These are phyloP conservation scores for Crepidodera aurea DNA, from an alignment of 2,888 invertebrate species.

Conservation along the genomic window DNA sequence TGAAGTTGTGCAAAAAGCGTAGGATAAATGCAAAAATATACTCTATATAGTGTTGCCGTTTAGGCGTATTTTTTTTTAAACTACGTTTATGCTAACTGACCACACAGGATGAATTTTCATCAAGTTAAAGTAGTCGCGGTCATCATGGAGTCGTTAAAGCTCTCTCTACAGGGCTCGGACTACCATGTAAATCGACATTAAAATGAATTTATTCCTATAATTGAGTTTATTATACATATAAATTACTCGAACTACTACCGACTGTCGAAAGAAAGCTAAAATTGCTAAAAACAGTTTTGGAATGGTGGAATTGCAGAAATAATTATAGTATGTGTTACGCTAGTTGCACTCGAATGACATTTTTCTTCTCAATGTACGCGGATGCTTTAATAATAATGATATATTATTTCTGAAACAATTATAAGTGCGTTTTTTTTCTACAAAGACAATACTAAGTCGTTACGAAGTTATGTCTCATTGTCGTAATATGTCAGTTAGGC, in stretches of 20 bases:
- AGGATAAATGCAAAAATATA: neutral
- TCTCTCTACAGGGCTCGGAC: neutral
- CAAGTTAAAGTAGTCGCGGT: neutral
- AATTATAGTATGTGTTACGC: too few species aligned
- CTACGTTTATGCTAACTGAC: neutral
- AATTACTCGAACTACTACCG: neutral
- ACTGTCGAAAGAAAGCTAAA: too few species aligned
- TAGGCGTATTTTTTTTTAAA: neutral
- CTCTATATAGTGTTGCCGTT: neutral
- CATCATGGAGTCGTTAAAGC: constrained; percentile 5
- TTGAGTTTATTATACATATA: constrained; percentile 4
- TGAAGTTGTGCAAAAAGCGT: neutral
- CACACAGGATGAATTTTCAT: constrained; percentile 11
- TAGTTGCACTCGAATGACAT: too few species aligned
- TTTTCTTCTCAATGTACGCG: too few species aligned
- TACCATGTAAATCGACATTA: constrained; percentile 3
- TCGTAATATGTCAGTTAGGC: too few species aligned
- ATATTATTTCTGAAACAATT: too few species aligned
- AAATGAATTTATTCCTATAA: constrained; percentile 11
- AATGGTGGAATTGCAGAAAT: too few species aligned
- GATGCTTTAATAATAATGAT: too few species aligned
- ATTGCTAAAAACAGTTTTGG: too few species aligned
- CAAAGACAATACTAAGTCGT: too few species aligned
- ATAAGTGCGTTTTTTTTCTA: too few species aligned
- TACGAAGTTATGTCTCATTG: too few species aligned